phyloP scores from a whole-genome alignment of 2,888 invertebrate genomes.

The Nezara viridula region DNA sequence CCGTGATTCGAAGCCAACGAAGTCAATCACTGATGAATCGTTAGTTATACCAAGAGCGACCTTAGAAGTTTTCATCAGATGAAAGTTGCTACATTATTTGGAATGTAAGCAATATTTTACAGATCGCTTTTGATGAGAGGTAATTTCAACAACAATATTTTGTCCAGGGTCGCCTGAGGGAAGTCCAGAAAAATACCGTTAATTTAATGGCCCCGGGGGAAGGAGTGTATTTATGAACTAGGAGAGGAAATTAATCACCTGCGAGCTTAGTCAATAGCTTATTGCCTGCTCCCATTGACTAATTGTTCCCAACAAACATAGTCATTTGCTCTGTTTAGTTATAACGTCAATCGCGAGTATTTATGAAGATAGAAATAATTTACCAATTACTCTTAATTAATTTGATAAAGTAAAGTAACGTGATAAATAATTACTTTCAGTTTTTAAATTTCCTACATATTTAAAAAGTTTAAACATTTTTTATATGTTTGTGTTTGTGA shows the following conservation, averaged over 20 bases:
- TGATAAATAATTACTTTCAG: not conserved
- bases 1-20: not conserved
- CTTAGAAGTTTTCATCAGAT: not conserved
- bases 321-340: constrained; percentile 4
- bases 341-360: not conserved
- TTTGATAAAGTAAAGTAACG: not conserved
- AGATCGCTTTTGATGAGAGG: not conserved
- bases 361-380: not conserved
- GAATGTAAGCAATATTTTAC: not conserved
- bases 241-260: constrained; percentile 30
- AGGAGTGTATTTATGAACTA: constrained; percentile 28
- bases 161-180: not conserved
- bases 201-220: constrained; percentile 15
- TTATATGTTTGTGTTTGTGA: no score
- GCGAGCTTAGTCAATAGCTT: constrained; percentile 2
- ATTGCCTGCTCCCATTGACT: constrained; percentile 20
- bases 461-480: no score
- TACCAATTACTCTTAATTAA: not conserved
- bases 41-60: not conserved
- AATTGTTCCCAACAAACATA: constrained; percentile 25
- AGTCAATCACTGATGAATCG: not conserved
- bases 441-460: no score
- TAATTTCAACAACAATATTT: not conserved
- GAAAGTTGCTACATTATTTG: not conserved
- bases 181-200: constrained; percentile 20